Evolutionary conservation across 1,140 invertebrate genomes (phyloP).

Genomic region (Nylanderia fulva): DNA sequence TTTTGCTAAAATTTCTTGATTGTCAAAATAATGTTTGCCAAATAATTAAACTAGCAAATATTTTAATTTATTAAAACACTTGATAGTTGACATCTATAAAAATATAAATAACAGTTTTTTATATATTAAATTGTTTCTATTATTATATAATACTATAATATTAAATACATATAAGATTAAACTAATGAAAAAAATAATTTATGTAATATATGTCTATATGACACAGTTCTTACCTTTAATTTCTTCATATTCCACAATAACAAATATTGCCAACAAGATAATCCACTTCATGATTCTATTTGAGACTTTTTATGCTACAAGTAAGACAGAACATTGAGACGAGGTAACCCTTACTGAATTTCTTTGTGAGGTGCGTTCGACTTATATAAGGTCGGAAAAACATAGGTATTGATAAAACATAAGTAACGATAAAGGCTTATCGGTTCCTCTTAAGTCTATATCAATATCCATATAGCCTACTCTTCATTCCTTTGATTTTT

Average conservation of each 20-base stretch:
- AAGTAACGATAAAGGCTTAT: neutral
- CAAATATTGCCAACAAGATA: neutral
- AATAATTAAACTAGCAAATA: neutral
- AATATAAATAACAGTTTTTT: neutral
- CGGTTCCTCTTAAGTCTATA: neutral
- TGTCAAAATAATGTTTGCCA: neutral
- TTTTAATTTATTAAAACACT: neutral
- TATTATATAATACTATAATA: neutral
- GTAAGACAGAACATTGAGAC: no score
- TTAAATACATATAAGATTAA: neutral
- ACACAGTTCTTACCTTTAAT: neutral
- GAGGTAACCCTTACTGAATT: neutral
- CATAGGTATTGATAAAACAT: neutral
- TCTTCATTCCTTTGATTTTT: neutral
- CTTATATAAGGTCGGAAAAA: neutral
- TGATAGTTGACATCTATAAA: neutral
- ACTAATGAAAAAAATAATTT: neutral
- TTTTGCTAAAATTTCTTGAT: neutral
- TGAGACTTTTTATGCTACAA: neutral
- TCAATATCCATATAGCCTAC: neutral
- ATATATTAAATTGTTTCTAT: neutral
- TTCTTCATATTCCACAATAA: neutral
- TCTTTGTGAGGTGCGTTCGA: neutral
- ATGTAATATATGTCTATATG: neutral
- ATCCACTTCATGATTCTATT: neutral